Evolutionary conservation across 2,113 vertebrate species (phyloP), one percentile per base, ranked within the genome.

Genomic region (Astatoreochromis straeleni): DNA sequence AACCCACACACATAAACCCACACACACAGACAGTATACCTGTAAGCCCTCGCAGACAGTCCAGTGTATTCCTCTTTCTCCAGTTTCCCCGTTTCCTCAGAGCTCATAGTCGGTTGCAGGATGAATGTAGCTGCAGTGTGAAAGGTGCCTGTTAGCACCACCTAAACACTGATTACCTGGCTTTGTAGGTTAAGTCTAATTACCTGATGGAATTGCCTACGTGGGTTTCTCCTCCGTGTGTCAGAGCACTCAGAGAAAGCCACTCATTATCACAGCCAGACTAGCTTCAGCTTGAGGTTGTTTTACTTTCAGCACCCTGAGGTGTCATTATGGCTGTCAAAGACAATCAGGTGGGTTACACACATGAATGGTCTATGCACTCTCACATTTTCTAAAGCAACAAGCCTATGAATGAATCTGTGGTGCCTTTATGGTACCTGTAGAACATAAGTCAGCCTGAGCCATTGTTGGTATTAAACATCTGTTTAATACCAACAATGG

Each of bases 251-350:
- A 93, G 94, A 95, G 95, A 92, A 93, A 95, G 94, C 96, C 95
- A 94, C 96, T 97, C 96, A 97, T 98, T 98, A 97, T 97, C 96
- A 96, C 96, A 95, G 96, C 93, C 93, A 91, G 96, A 95, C 94
- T 91, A 94, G 92, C 95, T 95, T 95, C 94, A 88, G 95, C 96
- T 96, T 93, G 96, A 95, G 96, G 96, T 95, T 96, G 92, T 93
- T 95, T 96, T 94, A 92, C 94, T 92, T 94, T 91, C 95, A 95
- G 94, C 96, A 95, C 94, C 96, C 94, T 35, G 88, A 97, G 95
- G 96, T 97, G 93, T 97, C 96, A 97, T 97, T 97, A 97, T 92
- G 93, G 89, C 95, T 95, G 94, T 95, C 95, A 95, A 79, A 88
- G 89, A 91, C 87, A 87, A 90, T 95, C 92, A 93, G 94, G 94